These are phyloP conservation scores for Apocrypta bakeri DNA, from an alignment of 1,140 invertebrate genomes.

Conservation along the genomic window DNA sequence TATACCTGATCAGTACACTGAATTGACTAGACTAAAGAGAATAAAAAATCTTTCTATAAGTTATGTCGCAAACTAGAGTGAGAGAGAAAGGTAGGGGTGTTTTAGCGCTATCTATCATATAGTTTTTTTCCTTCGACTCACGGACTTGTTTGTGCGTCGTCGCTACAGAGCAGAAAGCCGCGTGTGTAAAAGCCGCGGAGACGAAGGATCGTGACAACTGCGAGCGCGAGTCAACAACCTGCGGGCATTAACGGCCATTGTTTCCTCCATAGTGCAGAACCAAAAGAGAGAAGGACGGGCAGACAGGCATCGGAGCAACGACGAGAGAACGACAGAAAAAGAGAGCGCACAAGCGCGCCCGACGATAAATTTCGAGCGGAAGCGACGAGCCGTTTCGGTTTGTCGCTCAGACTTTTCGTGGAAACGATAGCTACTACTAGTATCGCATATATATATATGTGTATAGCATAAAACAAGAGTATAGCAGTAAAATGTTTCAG, in stretches of 20 bases:
- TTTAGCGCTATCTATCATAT: not conserved
- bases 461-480: conserved; percentile 25
- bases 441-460: too few species aligned
- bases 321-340: conserved; percentile 2
- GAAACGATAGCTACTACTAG: conserved; percentile 54
- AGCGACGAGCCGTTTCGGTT: conserved; percentile 55
- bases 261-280: conserved; percentile 56
- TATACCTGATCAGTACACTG: too few species aligned
- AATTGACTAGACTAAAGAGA: too few species aligned
- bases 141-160: not conserved
- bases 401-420: conserved; percentile 50
- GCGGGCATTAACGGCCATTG: conserved; percentile 61
- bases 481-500: not conserved
- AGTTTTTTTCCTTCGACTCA: not conserved
- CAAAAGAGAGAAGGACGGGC: conserved; percentile 44
- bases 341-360: not conserved
- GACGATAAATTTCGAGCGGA: conserved; percentile 61
- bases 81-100: not conserved
- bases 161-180: not conserved
- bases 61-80: too few species aligned
- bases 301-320: not conserved
- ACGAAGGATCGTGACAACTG: conserved; percentile 33
- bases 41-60: too few species aligned
- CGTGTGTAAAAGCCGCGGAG: not conserved
- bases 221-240: conserved; percentile 62